phyloP scores from a whole-genome alignment of 2,797 vertebrate species.

The Urocyon cinereoargenteus region DNA sequence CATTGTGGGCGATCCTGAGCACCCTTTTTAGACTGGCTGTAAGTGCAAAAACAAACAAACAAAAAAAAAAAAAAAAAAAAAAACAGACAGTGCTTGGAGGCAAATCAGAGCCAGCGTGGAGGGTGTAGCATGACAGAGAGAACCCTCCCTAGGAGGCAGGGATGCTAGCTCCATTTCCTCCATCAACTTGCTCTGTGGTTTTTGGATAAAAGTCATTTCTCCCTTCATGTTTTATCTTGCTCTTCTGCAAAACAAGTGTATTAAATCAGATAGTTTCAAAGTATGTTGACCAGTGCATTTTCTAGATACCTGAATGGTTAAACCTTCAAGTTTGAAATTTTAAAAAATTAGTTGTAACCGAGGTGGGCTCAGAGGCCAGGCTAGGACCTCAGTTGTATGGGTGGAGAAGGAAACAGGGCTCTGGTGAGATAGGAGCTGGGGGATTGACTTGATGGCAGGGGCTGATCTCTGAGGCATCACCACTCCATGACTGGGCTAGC shows the following conservation, averaged over 20 bases:
- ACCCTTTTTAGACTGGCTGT: constrained; percentile 75
- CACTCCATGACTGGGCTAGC: neutral
- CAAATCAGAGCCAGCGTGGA: constrained; percentile 13
- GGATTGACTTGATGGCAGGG: neutral
- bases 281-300: neutral
- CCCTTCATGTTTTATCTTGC: constrained; percentile 45
- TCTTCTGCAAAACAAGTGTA: constrained; percentile 22
- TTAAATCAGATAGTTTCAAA: constrained; percentile 44
- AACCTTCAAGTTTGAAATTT: neutral
- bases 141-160: neutral
- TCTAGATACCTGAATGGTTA: constrained; percentile 49
- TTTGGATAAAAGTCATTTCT: constrained; percentile 50
- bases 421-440: neutral
- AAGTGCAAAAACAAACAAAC: neutral
- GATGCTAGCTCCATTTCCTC: neutral
- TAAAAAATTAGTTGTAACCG: neutral
- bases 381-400: neutral
- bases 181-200: constrained; percentile 38
- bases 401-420: neutral
- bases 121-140: neutral
- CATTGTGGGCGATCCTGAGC: constrained; percentile 72
- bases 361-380: neutral
- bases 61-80: neutral
- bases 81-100: constrained; percentile 40
- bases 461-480: neutral